A percentile compares a stretch with the other conserved stretches of the same genome.
These are phyloP conservation scores for Pseudomyrmex pallidus DNA, from an alignment of 1,140 invertebrate species.

Conservation along the genomic window DNA sequence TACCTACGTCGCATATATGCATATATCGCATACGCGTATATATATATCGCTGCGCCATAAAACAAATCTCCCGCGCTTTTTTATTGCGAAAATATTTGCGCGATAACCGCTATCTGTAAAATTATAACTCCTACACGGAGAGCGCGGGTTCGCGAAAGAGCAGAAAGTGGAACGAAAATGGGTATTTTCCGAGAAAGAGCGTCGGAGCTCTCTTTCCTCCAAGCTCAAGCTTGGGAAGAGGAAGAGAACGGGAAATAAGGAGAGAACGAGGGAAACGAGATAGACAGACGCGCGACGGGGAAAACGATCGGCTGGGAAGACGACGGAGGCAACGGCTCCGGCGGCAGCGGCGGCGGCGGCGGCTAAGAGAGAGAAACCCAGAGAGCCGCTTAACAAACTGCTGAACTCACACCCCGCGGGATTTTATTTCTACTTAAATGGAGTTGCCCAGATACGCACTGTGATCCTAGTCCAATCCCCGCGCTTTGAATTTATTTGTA, in stretches of 20 bases:
- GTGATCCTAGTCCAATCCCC: conserved; percentile 74
- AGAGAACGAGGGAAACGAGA: conserved; percentile 61
- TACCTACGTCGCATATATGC: neutral
- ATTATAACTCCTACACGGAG: conserved; percentile 59
- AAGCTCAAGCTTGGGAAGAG: neutral
- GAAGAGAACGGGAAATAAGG: conserved; percentile 66
- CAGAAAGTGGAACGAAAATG: conserved; percentile 58
- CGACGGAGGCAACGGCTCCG: no score
- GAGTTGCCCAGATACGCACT: conserved; percentile 80
- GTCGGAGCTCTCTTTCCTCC: conserved; percentile 33
- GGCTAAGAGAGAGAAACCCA: conserved; percentile 53
- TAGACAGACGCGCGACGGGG: conserved; percentile 54
- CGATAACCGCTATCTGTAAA: conserved; percentile 43
- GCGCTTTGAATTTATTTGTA: conserved; percentile 65
- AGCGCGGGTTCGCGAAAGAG: conserved; percentile 43
- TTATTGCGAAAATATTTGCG: conserved; percentile 63
- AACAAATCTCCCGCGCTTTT: conserved; percentile 65
- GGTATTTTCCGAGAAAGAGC: conserved; percentile 55
- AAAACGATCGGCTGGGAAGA: conserved; percentile 50
- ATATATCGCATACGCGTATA: neutral
- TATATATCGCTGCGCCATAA: conserved; percentile 33
- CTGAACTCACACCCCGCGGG: conserved; percentile 82
- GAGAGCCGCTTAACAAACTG: conserved; percentile 82
- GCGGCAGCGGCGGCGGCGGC: no score
- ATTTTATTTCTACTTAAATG: conserved; percentile 83